Conservation (phyloP, 2,888 invertebrate genomes). For the Drosophila mayaguana region DNA sequence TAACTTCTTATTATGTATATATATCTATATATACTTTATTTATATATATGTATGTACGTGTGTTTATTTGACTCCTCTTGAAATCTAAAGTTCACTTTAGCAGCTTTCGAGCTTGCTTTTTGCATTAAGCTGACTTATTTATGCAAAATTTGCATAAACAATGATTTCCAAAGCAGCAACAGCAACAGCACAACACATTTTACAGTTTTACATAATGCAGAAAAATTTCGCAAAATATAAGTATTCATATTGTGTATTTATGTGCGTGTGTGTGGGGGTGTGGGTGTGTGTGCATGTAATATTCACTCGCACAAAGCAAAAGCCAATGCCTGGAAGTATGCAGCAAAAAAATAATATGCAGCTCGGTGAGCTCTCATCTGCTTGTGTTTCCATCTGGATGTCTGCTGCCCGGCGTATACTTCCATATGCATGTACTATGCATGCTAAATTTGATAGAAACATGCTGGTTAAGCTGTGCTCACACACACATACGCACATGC, state of each 20-base stretch:
- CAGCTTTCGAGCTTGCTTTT: slow-evolving; percentile 49
- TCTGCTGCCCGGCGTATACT: slow-evolving; percentile 6
- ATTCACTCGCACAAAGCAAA: background rate
- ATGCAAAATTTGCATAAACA: slow-evolving; percentile 64
- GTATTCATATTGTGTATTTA: slow-evolving; percentile 13
- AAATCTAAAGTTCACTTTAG: slow-evolving; percentile 40
- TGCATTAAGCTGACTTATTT: slow-evolving; percentile 43
- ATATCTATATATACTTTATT: background rate
- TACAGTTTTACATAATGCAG: slow-evolving; percentile 36
- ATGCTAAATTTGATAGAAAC: slow-evolving; percentile 42
- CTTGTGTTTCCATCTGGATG: slow-evolving; percentile 10
- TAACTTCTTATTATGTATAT: background rate
- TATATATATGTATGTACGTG: background rate
- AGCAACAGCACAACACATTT: slow-evolving; percentile 23
- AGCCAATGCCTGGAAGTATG: slow-evolving; percentile 49
- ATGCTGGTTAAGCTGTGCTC: slow-evolving; percentile 31
- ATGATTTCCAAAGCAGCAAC: slow-evolving; percentile 44
- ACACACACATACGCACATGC: slow-evolving; percentile 1
- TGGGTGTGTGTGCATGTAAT: background rate
- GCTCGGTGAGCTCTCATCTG: slow-evolving; percentile 8
- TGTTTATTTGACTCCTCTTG: background rate
- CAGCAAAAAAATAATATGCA: slow-evolving; percentile 50
- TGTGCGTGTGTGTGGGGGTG: background rate
- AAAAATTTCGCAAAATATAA: slow-evolving; percentile 17
- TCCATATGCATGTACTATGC: slow-evolving; percentile 29